A percentile compares a stretch with the other conserved stretches of the same genome.
phyloP scores from a whole-genome alignment of 2,113 vertebrate genomes.

The Arizona elegans region DNA sequence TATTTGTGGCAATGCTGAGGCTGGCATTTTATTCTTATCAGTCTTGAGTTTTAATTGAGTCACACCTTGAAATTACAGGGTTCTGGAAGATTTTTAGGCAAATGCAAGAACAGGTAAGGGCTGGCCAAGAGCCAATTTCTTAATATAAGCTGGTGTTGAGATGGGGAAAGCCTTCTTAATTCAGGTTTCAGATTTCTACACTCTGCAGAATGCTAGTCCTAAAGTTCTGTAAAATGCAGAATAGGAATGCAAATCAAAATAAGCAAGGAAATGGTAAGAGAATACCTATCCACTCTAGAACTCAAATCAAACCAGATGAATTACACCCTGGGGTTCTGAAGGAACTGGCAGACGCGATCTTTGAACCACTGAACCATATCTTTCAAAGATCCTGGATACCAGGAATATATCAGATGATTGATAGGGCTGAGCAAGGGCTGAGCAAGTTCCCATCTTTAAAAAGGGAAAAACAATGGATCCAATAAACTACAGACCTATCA shows the following conservation, averaged over 20 bases:
- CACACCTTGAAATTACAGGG: constrained; percentile 37
- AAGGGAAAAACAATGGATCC: background rate
- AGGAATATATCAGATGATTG: background rate
- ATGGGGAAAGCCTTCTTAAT: background rate
- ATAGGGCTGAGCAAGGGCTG: background rate
- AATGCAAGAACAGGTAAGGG: constrained; percentile 68
- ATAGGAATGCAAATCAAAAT: background rate
- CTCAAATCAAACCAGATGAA: background rate
- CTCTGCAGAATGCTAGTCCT: constrained; percentile 46
- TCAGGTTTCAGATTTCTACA: constrained; percentile 45
- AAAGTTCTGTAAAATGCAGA: constrained; percentile 28
- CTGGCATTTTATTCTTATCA: constrained; percentile 1
- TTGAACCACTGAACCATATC: background rate
- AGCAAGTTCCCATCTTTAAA: background rate
- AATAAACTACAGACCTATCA: background rate
- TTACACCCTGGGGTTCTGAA: background rate
- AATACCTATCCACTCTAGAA: background rate
- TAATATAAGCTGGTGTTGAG: constrained; percentile 47
- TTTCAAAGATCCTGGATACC: background rate
- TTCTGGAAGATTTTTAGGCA: constrained; percentile 52
- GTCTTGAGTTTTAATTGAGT: constrained; percentile 39
- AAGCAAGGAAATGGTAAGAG: background rate
- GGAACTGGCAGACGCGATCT: background rate
- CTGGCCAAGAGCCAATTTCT: constrained; percentile 53
- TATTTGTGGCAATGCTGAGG: background rate